Percentiles rank a stretch among this genome's conserved stretches.
Evolutionary conservation across 1,140 invertebrate species (phyloP).

Genomic region (Hycleus phaleratus): DNA sequence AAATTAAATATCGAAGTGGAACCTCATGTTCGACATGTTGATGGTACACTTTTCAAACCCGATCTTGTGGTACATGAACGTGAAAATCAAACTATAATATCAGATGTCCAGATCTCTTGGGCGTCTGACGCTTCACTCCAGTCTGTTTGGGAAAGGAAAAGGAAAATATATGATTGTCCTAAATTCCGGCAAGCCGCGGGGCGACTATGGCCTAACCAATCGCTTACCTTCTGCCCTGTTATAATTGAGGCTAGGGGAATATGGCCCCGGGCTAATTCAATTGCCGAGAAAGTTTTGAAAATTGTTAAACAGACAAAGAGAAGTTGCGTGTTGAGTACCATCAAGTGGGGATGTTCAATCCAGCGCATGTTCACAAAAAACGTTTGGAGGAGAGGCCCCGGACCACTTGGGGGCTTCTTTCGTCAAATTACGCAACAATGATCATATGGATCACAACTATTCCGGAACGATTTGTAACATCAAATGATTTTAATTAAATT

Average conservation of each 20-base stretch:
- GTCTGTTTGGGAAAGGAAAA: background rate
- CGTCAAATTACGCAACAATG: background rate
- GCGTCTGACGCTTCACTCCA: background rate
- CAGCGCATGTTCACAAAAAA: background rate
- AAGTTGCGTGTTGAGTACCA: no score
- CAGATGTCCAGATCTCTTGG: slow-evolving; percentile 12
- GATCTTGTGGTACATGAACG: slow-evolving; percentile 9
- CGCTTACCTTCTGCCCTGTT: background rate
- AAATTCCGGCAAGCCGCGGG: background rate
- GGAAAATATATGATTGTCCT: background rate
- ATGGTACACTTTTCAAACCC: slow-evolving; percentile 1
- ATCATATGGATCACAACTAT: slow-evolving; percentile 2
- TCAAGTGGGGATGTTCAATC: no score
- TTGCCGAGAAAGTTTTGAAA: background rate
- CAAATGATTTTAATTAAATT: no score
- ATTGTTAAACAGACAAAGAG: no score
- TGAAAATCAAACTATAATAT: background rate
- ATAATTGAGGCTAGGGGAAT: slow-evolving; percentile 6
- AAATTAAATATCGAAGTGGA: slow-evolving; percentile 1
- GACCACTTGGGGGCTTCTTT: background rate
- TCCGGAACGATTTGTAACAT: no score
- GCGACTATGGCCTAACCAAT: background rate
- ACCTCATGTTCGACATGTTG: background rate
- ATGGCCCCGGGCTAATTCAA: background rate
- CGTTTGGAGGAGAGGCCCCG: background rate